phyloP scores from a whole-genome alignment of 2,113 vertebrate species.

The Mellivora capensis region DNA sequence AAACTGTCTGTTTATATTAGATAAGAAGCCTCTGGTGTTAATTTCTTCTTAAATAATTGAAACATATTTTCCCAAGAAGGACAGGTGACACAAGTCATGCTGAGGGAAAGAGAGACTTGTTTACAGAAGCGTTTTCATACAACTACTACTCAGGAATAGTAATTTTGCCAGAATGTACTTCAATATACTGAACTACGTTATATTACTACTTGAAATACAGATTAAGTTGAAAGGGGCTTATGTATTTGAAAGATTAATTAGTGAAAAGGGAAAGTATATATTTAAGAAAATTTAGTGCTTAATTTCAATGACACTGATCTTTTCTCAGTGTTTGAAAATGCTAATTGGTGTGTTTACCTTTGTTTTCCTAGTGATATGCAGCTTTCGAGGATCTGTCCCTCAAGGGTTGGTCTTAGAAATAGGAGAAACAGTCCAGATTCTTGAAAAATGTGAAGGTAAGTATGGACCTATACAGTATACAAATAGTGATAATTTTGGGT shows the following conservation, averaged over 20 bases:
- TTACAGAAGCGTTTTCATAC: neutral
- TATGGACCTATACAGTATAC: neutral
- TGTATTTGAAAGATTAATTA: neutral
- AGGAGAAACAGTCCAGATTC: slow-evolving; percentile 97
- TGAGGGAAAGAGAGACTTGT: neutral
- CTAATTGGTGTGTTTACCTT: slow-evolving; percentile 53
- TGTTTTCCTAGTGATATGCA: slow-evolving; percentile 92
- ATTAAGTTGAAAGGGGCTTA: neutral
- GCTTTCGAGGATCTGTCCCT: slow-evolving; percentile 93
- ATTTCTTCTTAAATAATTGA: neutral
- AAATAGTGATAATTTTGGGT: slow-evolving; percentile 5
- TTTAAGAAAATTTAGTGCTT: slow-evolving; percentile 36
- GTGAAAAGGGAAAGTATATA: neutral
- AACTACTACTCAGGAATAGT: neutral
- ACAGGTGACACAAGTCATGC: neutral
- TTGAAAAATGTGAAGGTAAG: slow-evolving; percentile 98
- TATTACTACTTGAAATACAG: neutral
- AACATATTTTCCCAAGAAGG: neutral
- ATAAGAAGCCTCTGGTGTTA: neutral
- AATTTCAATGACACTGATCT: neutral
- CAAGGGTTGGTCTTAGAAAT: slow-evolving; percentile 96
- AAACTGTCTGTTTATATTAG: neutral
- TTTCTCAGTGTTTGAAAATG: slow-evolving; percentile 5
- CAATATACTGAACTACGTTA: neutral
- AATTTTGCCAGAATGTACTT: neutral